Percentiles rank a stretch among this genome's conserved stretches.
Evolutionary conservation across 2,797 vertebrate genomes (phyloP).

Genomic region (Lepilemur ruficaudatus): DNA sequence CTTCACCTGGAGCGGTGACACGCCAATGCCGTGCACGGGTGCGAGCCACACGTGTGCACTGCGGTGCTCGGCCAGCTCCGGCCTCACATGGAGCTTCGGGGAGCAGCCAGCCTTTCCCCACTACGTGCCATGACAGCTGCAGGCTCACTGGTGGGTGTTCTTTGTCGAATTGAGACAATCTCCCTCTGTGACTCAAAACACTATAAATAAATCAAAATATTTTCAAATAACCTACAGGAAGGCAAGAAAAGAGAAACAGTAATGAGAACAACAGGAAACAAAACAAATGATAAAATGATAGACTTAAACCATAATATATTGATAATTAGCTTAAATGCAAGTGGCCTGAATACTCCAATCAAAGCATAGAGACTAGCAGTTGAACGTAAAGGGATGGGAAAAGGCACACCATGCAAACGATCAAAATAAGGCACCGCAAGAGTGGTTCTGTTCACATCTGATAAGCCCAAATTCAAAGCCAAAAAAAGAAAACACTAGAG

Average conservation of each 20-base stretch:
- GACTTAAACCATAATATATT: not conserved
- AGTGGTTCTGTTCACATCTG: not conserved
- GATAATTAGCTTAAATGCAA: not conserved
- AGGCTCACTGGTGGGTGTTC: not conserved
- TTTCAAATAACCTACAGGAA: not conserved
- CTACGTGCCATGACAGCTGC: not conserved
- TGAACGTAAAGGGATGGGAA: not conserved
- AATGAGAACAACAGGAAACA: not conserved
- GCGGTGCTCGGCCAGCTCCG: not conserved
- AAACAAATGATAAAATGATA: not conserved
- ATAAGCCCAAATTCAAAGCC: not conserved
- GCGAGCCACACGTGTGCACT: not conserved
- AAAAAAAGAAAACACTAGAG: not conserved
- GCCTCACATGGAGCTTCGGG: not conserved
- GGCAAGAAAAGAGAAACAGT: not conserved
- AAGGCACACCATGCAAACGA: not conserved
- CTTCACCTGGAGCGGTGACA: too few relatives aligned
- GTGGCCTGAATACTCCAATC: not conserved
- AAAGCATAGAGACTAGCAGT: not conserved
- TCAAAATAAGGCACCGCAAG: not conserved
- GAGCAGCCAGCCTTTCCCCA: not conserved
- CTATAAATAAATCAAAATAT: not conserved
- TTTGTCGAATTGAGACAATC: not conserved
- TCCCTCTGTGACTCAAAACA: not conserved
- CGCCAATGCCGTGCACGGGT: too few relatives aligned